A percentile compares a stretch with the other conserved stretches of the same genome.
These are phyloP conservation scores for Phengaris alcon DNA, from an alignment of 2,888 invertebrate species.

Conservation along the genomic window DNA sequence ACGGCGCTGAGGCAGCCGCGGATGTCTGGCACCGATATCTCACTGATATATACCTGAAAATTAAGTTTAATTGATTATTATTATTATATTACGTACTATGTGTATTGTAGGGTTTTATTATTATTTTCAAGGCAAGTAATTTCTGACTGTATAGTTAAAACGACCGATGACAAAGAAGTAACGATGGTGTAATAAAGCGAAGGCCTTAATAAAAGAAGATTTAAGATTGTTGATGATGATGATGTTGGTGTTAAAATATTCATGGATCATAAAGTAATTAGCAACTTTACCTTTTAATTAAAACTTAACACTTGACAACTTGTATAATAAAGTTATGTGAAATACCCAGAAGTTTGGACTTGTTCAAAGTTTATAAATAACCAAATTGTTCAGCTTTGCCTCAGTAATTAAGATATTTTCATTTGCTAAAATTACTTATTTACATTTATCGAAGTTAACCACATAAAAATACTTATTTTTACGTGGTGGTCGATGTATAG, in stretches of 20 bases:
- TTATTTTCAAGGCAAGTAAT: too few species aligned
- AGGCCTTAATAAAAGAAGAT: neutral
- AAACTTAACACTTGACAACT: slow-evolving; percentile 25
- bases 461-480: too few species aligned
- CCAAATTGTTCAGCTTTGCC: slow-evolving; percentile 5
- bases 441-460: neutral
- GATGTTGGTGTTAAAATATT: slow-evolving; percentile 13
- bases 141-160: too few species aligned
- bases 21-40: slow-evolving; percentile 92
- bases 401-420: slow-evolving; percentile 22
- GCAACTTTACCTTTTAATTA: slow-evolving; percentile 21
- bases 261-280: slow-evolving; percentile 14
- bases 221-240: neutral
- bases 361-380: slow-evolving; percentile 17
- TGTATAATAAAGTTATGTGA: slow-evolving; percentile 19
- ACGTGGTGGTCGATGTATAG: too few species aligned
- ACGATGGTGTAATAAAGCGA: neutral
- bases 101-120: too few species aligned
- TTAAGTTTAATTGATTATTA: slow-evolving; percentile 29
- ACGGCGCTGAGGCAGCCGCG: slow-evolving; percentile 92
- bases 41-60: slow-evolving; percentile 91
- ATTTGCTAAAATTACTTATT: neutral
- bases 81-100: too few species aligned
- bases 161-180: neutral
- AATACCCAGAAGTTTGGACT: slow-evolving; percentile 15